phyloP scores from a whole-genome alignment of 2,888 invertebrate genomes.

The Xanthia icteritia region DNA sequence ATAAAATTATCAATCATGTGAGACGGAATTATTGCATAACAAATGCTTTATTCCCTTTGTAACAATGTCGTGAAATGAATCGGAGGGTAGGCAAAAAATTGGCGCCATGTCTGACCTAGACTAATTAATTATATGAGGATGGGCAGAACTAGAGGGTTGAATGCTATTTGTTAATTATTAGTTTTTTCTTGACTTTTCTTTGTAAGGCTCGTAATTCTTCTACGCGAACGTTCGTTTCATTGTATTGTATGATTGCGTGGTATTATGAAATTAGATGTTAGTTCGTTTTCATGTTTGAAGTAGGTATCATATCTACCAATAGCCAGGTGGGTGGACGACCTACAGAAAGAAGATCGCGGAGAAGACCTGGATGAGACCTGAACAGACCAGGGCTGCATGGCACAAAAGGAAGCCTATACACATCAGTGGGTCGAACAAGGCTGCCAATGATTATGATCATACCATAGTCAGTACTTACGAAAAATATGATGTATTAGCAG shows the following conservation, averaged over 20 bases:
- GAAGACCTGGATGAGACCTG: too few species aligned
- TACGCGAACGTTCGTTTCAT: conserved; percentile 8
- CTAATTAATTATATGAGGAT: conserved; percentile 38
- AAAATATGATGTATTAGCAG: too few species aligned
- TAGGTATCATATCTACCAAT: not conserved
- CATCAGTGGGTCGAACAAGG: too few species aligned
- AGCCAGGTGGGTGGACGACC: not conserved
- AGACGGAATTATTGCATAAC: conserved; percentile 53
- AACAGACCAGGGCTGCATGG: too few species aligned
- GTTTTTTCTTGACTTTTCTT: conserved; percentile 54
- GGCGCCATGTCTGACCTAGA: conserved; percentile 65
- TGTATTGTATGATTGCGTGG: conserved; percentile 1
- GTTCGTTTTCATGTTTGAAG: not conserved
- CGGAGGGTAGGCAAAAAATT: conserved; percentile 48
- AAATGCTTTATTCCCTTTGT: conserved; percentile 42
- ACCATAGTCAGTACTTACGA: too few species aligned
- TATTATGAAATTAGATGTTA: not conserved
- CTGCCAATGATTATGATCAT: too few species aligned
- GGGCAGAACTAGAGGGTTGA: conserved; percentile 41
- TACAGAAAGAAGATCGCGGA: too few species aligned
- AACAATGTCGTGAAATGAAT: conserved; percentile 45
- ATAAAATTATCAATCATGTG: conserved; percentile 59
- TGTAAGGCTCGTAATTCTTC: conserved; percentile 24
- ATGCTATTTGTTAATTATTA: conserved; percentile 42
- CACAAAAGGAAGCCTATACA: too few species aligned